These are phyloP conservation scores for Chrysogorgia sp. DNA, from an alignment of 92 coral and sea anemone genomes.

Conservation along the genomic window DNA sequence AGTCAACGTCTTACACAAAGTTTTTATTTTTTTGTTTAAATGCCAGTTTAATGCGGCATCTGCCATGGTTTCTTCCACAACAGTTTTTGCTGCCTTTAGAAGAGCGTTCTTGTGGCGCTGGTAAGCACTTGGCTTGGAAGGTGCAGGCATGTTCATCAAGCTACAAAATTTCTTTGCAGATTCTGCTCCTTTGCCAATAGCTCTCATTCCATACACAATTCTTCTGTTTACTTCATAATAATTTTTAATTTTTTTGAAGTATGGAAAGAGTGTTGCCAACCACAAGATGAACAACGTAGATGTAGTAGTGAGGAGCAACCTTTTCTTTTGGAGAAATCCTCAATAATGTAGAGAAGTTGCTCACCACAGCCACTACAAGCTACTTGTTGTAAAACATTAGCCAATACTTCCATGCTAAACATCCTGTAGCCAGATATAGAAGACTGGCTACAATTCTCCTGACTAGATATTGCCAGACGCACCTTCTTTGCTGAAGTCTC, in stretches of 20 bases:
- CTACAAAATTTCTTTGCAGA: slow-evolving; percentile 7
- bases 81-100: neutral
- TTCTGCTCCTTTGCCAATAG: neutral
- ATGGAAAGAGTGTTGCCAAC: neutral
- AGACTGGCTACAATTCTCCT: no score
- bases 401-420: no score
- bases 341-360: neutral
- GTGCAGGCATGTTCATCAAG: neutral
- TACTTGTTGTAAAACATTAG: no score
- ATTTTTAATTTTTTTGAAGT: neutral
- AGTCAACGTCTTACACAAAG: no score
- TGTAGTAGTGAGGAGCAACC: no score
- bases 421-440: no score
- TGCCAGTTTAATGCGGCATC: no score
- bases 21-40: no score
- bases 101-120: no score
- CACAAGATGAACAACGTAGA: no score
- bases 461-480: neutral
- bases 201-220: slow-evolving; percentile 4
- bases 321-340: neutral
- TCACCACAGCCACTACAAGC: no score
- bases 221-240: slow-evolving; percentile 9
- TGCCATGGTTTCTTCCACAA: slow-evolving; percentile 1
- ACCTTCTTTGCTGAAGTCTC: slow-evolving; percentile 13
- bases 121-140: no score